Evolutionary conservation across 2,113 vertebrate genomes (phyloP).

Genomic region (Phyllostomus discolor): DNA sequence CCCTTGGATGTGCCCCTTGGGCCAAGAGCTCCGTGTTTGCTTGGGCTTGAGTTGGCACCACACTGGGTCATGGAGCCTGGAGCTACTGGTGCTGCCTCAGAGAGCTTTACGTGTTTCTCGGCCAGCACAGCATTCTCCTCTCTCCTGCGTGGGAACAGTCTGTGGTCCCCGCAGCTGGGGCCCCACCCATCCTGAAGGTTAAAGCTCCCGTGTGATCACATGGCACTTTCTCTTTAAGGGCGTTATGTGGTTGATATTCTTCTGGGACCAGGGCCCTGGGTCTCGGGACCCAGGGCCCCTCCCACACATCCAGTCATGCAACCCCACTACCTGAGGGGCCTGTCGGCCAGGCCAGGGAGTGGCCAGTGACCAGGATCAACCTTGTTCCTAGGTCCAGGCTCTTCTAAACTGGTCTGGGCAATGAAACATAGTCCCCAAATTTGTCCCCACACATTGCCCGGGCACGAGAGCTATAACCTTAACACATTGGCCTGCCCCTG

Average conservation of each 20-base stretch:
- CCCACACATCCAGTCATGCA: too few relatives aligned
- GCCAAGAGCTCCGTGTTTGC: not conserved
- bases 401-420: not conserved
- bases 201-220: not conserved
- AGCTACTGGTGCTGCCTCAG: not conserved
- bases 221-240: not conserved
- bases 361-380: not conserved
- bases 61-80: not conserved
- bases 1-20: not conserved
- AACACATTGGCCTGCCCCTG: not conserved
- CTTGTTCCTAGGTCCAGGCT: not conserved
- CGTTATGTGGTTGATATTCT: not conserved
- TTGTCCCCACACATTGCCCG: not conserved
- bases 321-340: not conserved
- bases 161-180: not conserved
- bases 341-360: not conserved
- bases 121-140: not conserved
- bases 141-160: not conserved
- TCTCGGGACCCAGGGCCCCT: not conserved
- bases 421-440: not conserved
- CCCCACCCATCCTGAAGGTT: fast-evolving
- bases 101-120: not conserved
- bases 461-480: not conserved
- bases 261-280: not conserved
- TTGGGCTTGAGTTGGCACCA: not conserved